phyloP scores from a whole-genome alignment of 2,797 vertebrate species.

The Paramormyrops hopkinsi region DNA sequence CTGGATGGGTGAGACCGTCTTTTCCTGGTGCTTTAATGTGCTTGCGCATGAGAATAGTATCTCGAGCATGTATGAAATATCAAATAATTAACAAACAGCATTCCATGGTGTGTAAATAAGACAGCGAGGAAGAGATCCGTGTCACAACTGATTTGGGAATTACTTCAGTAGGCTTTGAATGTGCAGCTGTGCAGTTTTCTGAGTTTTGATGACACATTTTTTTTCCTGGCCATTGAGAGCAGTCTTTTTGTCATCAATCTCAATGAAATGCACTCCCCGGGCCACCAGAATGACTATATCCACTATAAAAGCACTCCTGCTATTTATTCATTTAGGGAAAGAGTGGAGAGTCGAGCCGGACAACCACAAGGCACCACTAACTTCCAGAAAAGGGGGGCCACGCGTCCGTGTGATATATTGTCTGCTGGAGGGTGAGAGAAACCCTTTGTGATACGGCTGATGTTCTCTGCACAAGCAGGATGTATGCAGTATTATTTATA shows the following conservation, averaged over 20 bases:
- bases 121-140: not conserved
- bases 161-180: not conserved
- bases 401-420: conserved; percentile 12
- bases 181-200: not conserved
- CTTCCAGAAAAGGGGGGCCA: not conserved
- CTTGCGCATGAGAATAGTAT: not conserved
- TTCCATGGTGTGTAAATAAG: not conserved
- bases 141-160: not conserved
- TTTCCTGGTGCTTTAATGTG: not conserved
- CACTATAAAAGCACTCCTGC: conserved; percentile 16
- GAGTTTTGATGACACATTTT: conserved; percentile 9
- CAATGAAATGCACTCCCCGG: conserved; percentile 3
- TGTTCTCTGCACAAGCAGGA: conserved; percentile 6
- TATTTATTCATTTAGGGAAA: conserved; percentile 18
- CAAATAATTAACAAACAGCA: not conserved
- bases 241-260: conserved; percentile 9
- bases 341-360: not conserved
- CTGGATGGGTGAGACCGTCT: not conserved
- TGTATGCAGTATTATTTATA: not conserved
- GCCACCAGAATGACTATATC: conserved; percentile 13
- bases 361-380: not conserved
- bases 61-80: not conserved
- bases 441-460: not conserved
- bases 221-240: not conserved
- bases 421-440: conserved; percentile 1